A percentile compares a stretch with the other conserved stretches of the same genome.
phyloP scores from a whole-genome alignment of 2,888 invertebrate species.

The Phaonia tiefii region DNA sequence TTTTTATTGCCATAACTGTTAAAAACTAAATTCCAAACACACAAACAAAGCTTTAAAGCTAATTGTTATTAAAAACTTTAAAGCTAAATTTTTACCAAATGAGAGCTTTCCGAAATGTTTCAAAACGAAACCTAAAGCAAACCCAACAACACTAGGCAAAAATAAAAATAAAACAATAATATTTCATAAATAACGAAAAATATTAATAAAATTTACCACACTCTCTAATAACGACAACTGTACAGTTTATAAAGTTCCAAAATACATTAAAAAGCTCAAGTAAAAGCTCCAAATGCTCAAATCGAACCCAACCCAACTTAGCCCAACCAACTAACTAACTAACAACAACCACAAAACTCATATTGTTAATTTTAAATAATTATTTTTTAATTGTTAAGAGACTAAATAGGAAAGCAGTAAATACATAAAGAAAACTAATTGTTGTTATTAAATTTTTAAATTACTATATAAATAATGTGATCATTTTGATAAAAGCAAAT shows the following conservation, averaged over 20 bases:
- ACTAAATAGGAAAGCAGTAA: neutral
- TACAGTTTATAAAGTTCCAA: constrained; percentile 39
- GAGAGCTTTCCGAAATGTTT: constrained; percentile 15
- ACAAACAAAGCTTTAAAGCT: constrained; percentile 26
- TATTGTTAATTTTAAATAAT: constrained; percentile 48
- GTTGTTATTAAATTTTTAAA: constrained; percentile 55
- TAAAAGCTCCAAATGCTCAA: constrained; percentile 4
- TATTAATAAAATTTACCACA: neutral
- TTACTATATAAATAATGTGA: constrained; percentile 45
- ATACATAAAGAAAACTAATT: constrained; percentile 38
- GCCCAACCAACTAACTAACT: constrained; percentile 17
- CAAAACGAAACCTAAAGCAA: neutral
- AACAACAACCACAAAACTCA: constrained; percentile 15
- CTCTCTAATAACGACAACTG: constrained; percentile 13
- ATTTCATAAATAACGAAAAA: neutral
- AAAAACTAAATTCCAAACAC: constrained; percentile 29
- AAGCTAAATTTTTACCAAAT: constrained; percentile 33
- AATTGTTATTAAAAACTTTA: constrained; percentile 58
- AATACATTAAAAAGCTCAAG: constrained; percentile 1
- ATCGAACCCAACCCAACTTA: constrained; percentile 14
- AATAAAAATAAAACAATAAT: neutral
- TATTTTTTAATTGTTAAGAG: constrained; percentile 52
- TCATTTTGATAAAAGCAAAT: constrained; percentile 36
- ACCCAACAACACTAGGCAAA: constrained; percentile 1
- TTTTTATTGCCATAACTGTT: constrained; percentile 1